phyloP scores from a whole-genome alignment of 2,113 vertebrate species.

The human region GRCh38 chr17:36809501-36810000 shows the following conservation, averaged over 20 bases:
- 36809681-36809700: conserved; percentile 90
- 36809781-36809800: background rate
- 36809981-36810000: background rate
- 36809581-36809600: conserved; percentile 99
- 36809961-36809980: background rate
- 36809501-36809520: conserved; percentile 99
- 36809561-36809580: conserved; percentile 97
- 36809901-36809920: background rate
- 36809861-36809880: background rate
- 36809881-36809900: background rate
- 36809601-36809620: conserved; percentile 97
- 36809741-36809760: conserved; percentile 78
- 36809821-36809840: background rate
- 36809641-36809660: conserved; percentile 95
- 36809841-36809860: background rate
- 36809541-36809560: conserved; percentile 99
- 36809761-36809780: background rate
- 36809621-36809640: conserved; percentile 99
- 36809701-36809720: conserved; percentile 85
- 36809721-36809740: conserved; percentile 65
- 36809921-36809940: background rate
- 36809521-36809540: conserved; percentile 99
- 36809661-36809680: conserved; percentile 92
- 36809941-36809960: background rate
- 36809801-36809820: background rate